Base-by-base conservation (phyloP, 53 echinoderm and acorn worm genomes). In the Echinarachnius parma region DNA sequence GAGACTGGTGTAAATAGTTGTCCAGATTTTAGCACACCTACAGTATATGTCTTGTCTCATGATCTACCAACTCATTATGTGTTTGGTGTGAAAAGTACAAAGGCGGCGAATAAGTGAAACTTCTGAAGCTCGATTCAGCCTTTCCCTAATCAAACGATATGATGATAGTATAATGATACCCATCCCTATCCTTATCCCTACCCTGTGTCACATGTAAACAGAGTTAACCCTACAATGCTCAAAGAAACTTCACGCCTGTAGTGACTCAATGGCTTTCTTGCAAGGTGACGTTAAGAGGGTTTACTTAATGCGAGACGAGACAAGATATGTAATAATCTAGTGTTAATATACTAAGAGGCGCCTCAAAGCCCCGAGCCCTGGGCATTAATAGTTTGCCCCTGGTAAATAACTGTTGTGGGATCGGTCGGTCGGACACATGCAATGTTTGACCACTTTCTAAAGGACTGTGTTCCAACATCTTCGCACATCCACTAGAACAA, bases 11-110 rank as follows among this genome's bases (percentile, higher is more conserved):
- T 37, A 11, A 72, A 72, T 72, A 56, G 36, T 72, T 57, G 57
- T 72, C 56, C 74, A 72, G 74, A 56, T 57, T 72, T 72, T 72
- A 72, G 74, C 74, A 72, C 74, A 53, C 49, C 36, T 44, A 72
- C 57, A 72, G 16, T 37, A 39, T 28, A 24, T 55, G 39, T 24
- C 28, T 56, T 22, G 46, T 37, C n/a, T n/a, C n/a, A n/a, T n/a
- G n/a, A n/a, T n/a, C n/a, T n/a, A n/a, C n/a, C 13, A 72, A 56
- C 25, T 36, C 55, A 72, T 72, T 57, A 56, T 37, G n/a, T 72
- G 44, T 72, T 72, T 56, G 74, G 74, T 42, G 74, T 56, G 74
- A 72, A 72, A 57, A 69, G 28, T 37, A 11, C 33, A 33, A 23
- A 29, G 14, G 52, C 4, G 50, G 19, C 7, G 42, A 9, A 13